Percentiles rank a stretch among this genome's conserved stretches.
Evolutionary conservation across 1,140 invertebrate species (phyloP).

Genomic region (Gerris buenoi): DNA sequence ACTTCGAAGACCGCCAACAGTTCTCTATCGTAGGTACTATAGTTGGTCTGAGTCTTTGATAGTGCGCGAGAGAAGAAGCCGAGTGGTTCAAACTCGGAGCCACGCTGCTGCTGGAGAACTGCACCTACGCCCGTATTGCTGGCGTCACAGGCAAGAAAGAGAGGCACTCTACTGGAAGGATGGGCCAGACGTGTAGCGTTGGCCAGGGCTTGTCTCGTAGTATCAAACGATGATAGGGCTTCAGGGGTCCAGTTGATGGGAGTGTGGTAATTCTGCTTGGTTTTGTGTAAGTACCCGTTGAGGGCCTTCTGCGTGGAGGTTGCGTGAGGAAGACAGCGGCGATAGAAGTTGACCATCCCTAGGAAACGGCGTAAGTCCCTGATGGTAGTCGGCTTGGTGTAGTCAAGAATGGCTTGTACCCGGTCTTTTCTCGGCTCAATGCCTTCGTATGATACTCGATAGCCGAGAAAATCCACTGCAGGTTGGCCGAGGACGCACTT

Average conservation of each 20-base stretch:
- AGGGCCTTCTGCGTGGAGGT: background rate
- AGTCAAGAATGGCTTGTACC: slow-evolving; percentile 15
- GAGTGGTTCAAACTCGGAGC: background rate
- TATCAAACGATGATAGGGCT: slow-evolving; percentile 17
- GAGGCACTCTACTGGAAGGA: slow-evolving; percentile 5
- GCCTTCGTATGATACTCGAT: slow-evolving; percentile 21
- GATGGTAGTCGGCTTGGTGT: slow-evolving; percentile 12
- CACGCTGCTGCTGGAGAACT: background rate
- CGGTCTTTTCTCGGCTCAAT: slow-evolving; percentile 23
- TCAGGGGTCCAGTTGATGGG: slow-evolving; percentile 19
- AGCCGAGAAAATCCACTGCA: slow-evolving; percentile 25
- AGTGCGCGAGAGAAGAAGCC: too few species aligned
- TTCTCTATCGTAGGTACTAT: too few species aligned
- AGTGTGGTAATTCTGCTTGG: slow-evolving; percentile 17
- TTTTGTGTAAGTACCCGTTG: slow-evolving; percentile 5
- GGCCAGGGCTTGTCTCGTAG: slow-evolving; percentile 19
- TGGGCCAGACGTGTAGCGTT: slow-evolving; percentile 8
- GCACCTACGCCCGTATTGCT: background rate
- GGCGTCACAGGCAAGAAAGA: background rate
- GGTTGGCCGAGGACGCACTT: slow-evolving; percentile 24
- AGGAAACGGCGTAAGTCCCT: slow-evolving; percentile 19
- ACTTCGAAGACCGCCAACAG: too few species aligned
- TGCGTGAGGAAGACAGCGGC: background rate
- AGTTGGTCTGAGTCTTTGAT: too few species aligned
- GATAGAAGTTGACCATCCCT: background rate